Evolutionary conservation across 2,888 invertebrate species (phyloP).

Genomic region (Omphaloscelis lunosa): DNA sequence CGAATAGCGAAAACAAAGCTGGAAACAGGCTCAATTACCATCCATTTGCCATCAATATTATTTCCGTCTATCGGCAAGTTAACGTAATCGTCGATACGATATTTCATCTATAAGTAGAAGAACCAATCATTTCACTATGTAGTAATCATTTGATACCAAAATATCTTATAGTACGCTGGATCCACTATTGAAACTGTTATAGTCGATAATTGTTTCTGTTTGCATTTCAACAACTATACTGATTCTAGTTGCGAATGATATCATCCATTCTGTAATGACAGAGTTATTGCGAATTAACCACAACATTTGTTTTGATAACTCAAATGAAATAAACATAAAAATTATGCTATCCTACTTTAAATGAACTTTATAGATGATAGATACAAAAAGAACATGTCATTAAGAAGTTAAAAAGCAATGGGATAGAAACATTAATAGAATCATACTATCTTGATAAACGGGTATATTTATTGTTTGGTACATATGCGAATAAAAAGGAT

Average conservation of each 20-base stretch:
- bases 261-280: slow-evolving; percentile 27
- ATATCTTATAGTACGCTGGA: slow-evolving; percentile 49
- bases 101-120: slow-evolving; percentile 48
- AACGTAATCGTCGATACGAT: slow-evolving; percentile 52
- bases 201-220: slow-evolving; percentile 29
- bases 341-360: background rate
- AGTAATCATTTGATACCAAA: slow-evolving; percentile 64
- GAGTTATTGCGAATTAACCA: slow-evolving; percentile 41
- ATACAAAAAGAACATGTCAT: background rate
- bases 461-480: slow-evolving; percentile 43
- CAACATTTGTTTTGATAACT: slow-evolving; percentile 20
- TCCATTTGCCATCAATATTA: slow-evolving; percentile 65
- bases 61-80: slow-evolving; percentile 60
- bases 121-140: slow-evolving; percentile 62
- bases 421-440: background rate
- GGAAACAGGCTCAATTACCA: slow-evolving; percentile 56
- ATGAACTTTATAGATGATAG: background rate
- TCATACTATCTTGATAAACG: slow-evolving; percentile 41
- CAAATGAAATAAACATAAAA: slow-evolving; percentile 4
- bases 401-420: background rate
- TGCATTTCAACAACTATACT: slow-evolving; percentile 41
- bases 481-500: slow-evolving; percentile 69
- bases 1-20: slow-evolving; percentile 57
- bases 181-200: slow-evolving; percentile 34
- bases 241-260: slow-evolving; percentile 49